Percentiles rank a stretch among this genome's conserved stretches.
Evolutionary conservation across 2,888 invertebrate genomes (phyloP).

Genomic region (Cremastinae sp.): DNA sequence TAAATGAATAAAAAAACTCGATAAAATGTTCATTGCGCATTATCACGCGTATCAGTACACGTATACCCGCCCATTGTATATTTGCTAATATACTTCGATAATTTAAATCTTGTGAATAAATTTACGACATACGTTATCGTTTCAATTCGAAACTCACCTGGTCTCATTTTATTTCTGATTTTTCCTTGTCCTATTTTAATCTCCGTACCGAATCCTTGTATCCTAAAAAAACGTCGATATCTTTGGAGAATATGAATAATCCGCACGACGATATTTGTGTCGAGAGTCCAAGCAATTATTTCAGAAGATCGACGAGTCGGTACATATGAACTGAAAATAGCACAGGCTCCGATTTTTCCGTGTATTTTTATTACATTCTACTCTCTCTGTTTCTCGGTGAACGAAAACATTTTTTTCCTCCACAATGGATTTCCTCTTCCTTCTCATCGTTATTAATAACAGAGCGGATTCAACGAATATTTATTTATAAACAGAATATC

Average conservation of each 20-base stretch:
- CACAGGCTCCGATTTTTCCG: not conserved
- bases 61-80: conserved; percentile 72
- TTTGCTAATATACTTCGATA: conserved; percentile 78
- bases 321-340: not conserved
- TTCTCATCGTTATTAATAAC: no score
- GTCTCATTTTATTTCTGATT: conserved; percentile 45
- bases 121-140: conserved; percentile 80
- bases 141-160: conserved; percentile 69
- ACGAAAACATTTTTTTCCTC: no score
- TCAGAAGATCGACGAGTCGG: not conserved
- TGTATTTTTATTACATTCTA: conserved; percentile 47
- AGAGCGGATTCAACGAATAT: no score
- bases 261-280: not conserved
- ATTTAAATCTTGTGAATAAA: conserved; percentile 80
- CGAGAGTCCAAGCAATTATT: not conserved
- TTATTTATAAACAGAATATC: no score
- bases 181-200: not conserved
- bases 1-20: conserved; percentile 22
- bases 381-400: not conserved
- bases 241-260: not conserved
- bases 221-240: not conserved
- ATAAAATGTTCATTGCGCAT: conserved; percentile 70
- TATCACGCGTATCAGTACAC: conserved; percentile 66
- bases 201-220: no score
- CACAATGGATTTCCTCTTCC: no score